Base-by-base conservation (phyloP, 1,140 invertebrate genomes). In the Calliopsis andreniformis region DNA sequence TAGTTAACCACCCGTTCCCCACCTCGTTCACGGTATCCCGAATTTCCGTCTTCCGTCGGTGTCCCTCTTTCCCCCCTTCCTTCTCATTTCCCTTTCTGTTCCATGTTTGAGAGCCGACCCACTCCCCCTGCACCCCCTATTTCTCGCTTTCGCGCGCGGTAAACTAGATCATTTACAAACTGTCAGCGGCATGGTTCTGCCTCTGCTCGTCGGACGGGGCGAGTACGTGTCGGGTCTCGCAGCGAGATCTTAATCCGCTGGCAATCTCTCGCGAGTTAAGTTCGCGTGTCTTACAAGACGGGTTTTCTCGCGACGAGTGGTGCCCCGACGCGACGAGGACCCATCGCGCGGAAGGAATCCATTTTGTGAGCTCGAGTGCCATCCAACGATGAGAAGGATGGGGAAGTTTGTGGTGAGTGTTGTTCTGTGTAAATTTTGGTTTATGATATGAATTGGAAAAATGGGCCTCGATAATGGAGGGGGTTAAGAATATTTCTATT, bases 121-220 rank as follows among this genome's bases (percentile, higher is more conserved):
- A 30, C 30, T 2, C 23, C 56, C 23, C 28, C 20, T 53, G 35
- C 66, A 23, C 72, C 23, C 64, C 45, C 55, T 49, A 30, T 67
- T 70, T 70, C 68, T 63, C 73, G 59, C 73, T 79, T 78, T 86
- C 73, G 49, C 79, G 39, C 63, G 53, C 72, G 61, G 68, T 78
- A 84, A 89, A 87, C 86, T 87, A 76, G 79, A 88, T 88, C 86
- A 89, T 89, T 89, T 88, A 80, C 87, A 87, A 89, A 86, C 87
- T 88, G 88, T 88, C 87, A 89, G 70, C 80, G 61, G 63, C 87
- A 87, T 78, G 71, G 39, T 70, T 71, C 62, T 55, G 32, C 28
- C 35, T 63, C 58, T 2, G 58, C 49, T 78, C 63, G 55, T 67
- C 43, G 68, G 23, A 43, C 43, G 35, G 20, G 35, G 10, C 45